A percentile compares a stretch with the other conserved stretches of the same genome.
Conservation (phyloP, 2,888 invertebrate species). For the Acleris emargana region DNA sequence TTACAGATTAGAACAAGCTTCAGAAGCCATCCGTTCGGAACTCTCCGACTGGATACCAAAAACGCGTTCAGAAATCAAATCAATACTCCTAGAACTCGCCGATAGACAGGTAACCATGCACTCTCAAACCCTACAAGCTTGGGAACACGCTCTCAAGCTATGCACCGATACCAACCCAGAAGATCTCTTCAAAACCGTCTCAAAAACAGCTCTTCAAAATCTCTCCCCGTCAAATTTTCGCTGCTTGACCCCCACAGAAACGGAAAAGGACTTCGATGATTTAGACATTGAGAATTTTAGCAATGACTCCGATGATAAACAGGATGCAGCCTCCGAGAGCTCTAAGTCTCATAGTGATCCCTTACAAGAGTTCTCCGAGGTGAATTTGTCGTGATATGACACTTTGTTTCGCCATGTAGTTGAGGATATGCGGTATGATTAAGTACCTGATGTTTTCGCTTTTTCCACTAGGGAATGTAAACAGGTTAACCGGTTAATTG, state of each 20-base stretch:
- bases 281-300: conserved; percentile 48
- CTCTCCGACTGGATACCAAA: conserved; percentile 72
- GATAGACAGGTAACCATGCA: conserved; percentile 56
- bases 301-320: conserved; percentile 47
- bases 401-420: conserved; percentile 55
- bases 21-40: conserved; percentile 71
- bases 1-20: conserved; percentile 69
- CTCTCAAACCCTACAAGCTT: conserved; percentile 58
- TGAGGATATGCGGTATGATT: conserved; percentile 35
- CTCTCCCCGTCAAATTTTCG: conserved; percentile 63
- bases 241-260: conserved; percentile 55
- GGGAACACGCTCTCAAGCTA: conserved; percentile 67
- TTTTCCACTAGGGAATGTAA: too few species aligned
- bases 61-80: conserved; percentile 63
- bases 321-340: conserved; percentile 16
- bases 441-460: too few species aligned
- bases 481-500: too few species aligned
- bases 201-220: conserved; percentile 68
- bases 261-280: conserved; percentile 61
- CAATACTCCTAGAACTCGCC: conserved; percentile 63
- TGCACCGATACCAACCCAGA: conserved; percentile 57
- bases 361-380: conserved; percentile 61
- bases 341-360: conserved; percentile 46
- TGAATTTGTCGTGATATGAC: conserved; percentile 68
- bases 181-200: conserved; percentile 73